Base-by-base conservation (phyloP, 2,888 invertebrate genomes). In the Dromius quadrimaculatus region DNA sequence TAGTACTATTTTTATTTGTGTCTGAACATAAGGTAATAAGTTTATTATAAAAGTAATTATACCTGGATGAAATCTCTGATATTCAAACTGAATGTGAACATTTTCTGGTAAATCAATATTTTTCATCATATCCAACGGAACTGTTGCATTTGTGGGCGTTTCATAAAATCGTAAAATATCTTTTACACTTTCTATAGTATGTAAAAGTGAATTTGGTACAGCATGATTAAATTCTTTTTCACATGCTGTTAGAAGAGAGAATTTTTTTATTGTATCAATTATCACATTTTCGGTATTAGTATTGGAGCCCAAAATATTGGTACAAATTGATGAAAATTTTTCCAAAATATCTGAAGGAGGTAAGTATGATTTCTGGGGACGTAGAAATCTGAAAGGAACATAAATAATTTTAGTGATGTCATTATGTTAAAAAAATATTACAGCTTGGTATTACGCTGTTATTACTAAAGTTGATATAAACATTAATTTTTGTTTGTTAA, bases 41-140 rank as follows among this genome's bases (percentile, higher is more conserved):
- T 11, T 11, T 20, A 71, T 28, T 64, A 36, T 17, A 38, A 61
- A 64, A 34, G 36, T 45, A 41, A 41, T 13, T 54, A 4, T 75
- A 90, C 92, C 90, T 74, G 95, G 94, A 84, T 95, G 88, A 82
- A 95, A 97, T 69, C 95, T 85, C 43, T 90, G 80, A 80, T 93
- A 92, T 50, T 97, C 91, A 71, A 88, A 84, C 79, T 93, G 91
- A 2, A 97, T 85, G 80, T 96, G 91, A 20, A 98, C 82, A 84
- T 98, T 98, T 77, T 91, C 90, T 0, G 97, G 97, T 61, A 97
- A 82, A 23, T 94, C 89, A 78, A 88, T 86, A 71, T 84, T 86
- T 72, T 86, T 87, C 76, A 95, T 79, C 28, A 87, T 86, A 75
- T 95, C 95, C 77, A 89, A 88, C 11, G 95, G 94, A 15, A 90